These are phyloP conservation scores for Desmodus rotundus DNA, from an alignment of 2,113 vertebrate genomes.

Conservation along the genomic window DNA sequence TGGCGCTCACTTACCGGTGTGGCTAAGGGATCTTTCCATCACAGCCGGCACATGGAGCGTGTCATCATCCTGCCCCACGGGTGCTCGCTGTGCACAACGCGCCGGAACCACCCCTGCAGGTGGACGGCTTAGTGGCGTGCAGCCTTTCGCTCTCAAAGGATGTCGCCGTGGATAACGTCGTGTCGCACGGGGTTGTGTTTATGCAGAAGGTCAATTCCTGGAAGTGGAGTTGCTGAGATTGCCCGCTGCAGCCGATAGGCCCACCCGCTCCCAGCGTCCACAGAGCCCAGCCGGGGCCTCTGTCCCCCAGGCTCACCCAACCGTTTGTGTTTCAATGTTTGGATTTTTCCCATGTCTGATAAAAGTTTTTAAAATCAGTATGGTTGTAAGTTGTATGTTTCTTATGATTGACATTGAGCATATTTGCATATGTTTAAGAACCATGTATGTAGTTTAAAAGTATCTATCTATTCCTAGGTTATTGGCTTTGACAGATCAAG, in stretches of 20 bases:
- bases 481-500: conserved; percentile 9
- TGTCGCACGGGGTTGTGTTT: background rate
- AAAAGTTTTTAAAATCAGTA: background rate
- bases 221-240: background rate
- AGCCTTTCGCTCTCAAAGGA: background rate
- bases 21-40: background rate
- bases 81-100: fast-evolving
- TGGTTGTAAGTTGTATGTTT: background rate
- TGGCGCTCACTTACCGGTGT: background rate
- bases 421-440: background rate
- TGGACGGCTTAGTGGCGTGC: too few relatives aligned
- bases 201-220: background rate
- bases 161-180: background rate
- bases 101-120: background rate
- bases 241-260: background rate
- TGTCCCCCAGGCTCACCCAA: background rate
- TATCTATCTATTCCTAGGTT: background rate
- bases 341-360: background rate
- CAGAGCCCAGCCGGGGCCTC: fast-evolving
- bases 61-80: background rate
- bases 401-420: background rate
- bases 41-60: background rate
- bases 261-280: background rate
- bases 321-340: background rate
- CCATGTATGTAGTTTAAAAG: background rate